Evolutionary conservation across 2,888 invertebrate species (phyloP).

Genomic region (Parnassius glacialis): DNA sequence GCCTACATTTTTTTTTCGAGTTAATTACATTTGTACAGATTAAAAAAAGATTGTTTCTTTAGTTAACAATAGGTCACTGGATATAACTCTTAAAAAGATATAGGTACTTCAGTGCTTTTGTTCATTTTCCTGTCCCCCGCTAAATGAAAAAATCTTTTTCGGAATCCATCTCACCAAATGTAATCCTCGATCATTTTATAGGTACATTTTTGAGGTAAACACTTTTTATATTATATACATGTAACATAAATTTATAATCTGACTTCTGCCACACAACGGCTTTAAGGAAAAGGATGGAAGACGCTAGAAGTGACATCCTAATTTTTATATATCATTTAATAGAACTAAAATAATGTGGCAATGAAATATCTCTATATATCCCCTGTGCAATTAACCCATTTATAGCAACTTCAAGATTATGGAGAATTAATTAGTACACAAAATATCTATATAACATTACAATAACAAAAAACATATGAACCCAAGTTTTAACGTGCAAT

Average conservation of each 20-base stretch:
- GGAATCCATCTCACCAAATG: too few species aligned
- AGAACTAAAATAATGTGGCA: neutral
- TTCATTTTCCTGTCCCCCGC: too few species aligned
- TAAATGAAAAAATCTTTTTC: too few species aligned
- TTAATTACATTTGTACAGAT: too few species aligned
- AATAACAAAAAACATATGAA: constrained; percentile 21
- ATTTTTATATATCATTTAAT: neutral
- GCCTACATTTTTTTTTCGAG: too few species aligned
- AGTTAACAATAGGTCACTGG: too few species aligned
- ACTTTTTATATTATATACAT: too few species aligned
- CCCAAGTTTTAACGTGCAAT: constrained; percentile 19
- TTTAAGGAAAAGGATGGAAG: constrained; percentile 2
- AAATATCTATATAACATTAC: constrained; percentile 26
- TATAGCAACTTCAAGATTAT: constrained; percentile 13
- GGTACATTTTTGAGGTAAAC: too few species aligned
- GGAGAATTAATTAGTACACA: constrained; percentile 12
- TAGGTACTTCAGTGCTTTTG: too few species aligned
- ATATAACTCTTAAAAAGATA: too few species aligned
- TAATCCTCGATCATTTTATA: too few species aligned
- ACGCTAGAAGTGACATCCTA: constrained; percentile 1
- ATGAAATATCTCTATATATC: constrained; percentile 13
- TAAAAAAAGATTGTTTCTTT: too few species aligned
- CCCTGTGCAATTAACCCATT: constrained; percentile 7
- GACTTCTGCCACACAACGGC: neutral
- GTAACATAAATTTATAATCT: neutral